Percentiles rank a stretch among this genome's conserved stretches.
Conservation (phyloP, 1,140 invertebrate genomes). For the Oryctes rhinoceros region DNA sequence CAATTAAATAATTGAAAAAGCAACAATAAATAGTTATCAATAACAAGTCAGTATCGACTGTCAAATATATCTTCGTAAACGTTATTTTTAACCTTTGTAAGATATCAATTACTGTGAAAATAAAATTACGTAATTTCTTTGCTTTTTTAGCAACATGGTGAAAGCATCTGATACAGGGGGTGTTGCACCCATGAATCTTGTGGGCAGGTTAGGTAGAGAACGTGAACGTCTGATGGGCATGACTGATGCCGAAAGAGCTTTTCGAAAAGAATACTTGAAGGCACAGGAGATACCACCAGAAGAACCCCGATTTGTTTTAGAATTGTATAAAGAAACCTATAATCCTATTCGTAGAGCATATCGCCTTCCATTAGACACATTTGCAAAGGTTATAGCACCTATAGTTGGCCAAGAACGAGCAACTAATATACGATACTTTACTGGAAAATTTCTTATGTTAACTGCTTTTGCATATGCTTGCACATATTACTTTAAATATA, state of each 20-base stretch:
- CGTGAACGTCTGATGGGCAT: slow-evolving; percentile 83
- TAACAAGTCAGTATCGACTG: no score
- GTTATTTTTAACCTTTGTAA: no score
- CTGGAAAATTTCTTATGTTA: slow-evolving; percentile 65
- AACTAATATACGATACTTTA: slow-evolving; percentile 66
- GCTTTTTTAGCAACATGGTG: not conserved
- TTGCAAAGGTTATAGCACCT: slow-evolving; percentile 67
- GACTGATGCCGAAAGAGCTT: slow-evolving; percentile 82
- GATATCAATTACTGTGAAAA: no score
- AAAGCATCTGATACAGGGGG: slow-evolving; percentile 64
- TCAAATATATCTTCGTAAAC: no score
- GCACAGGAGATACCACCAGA: slow-evolving; percentile 79
- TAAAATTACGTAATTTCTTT: not conserved
- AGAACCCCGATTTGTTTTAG: slow-evolving; percentile 74
- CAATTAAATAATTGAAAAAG: no score
- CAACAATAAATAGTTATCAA: no score
- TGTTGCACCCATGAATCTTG: slow-evolving; percentile 75
- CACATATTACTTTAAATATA: slow-evolving; percentile 82
- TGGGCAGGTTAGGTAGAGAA: slow-evolving; percentile 75
- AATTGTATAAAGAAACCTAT: slow-evolving; percentile 72
- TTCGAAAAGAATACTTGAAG: slow-evolving; percentile 83
- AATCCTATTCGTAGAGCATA: slow-evolving; percentile 84
- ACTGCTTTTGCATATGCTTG: slow-evolving; percentile 57
- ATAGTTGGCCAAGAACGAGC: slow-evolving; percentile 67
- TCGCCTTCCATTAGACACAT: slow-evolving; percentile 72